Evolutionary conservation across 2,113 vertebrate species (phyloP), one percentile per base, ranked within the genome.

Genomic region (Zapornia atra): DNA sequence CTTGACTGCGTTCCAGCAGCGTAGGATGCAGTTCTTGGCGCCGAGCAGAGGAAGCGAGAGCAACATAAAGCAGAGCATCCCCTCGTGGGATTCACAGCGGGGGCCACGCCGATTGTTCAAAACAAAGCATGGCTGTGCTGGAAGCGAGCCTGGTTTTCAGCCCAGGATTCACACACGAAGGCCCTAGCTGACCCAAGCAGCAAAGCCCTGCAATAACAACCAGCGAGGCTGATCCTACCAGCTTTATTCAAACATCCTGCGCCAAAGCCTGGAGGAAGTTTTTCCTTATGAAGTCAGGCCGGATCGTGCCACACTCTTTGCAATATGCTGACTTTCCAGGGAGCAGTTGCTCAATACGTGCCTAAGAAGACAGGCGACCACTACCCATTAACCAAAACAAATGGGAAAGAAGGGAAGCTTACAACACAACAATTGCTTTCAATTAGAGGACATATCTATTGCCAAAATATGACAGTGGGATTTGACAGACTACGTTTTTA

Each of bases 361-460:
- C 91, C 79, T 50, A 34, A 90, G 82, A 3, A 94, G 85, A 77
- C 87, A 82, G 87, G 75, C 87, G 87, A 93, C 93, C 75, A 33
- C 61, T 57, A 44, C 79, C 89, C 65, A 0, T 68, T 92, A 90
- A 92, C 77, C 83, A 82, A 88, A 96, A 94, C 71, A 94, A 96
- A 95, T 68, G 88, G 84, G 57, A 77, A 88, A 76, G 85, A 66
- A 57, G 36, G 82, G 86, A 88, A 94, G 77, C 88, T 94, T 83
- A 76, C 90, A 94, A 61, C 72, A 82, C 85, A 94, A 82, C 85
- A 89, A 96, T 94, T 92, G 88, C 95, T 95, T 93, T 94, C 86
- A 91, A 97, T 96, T 96, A 96, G 85, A 92, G 88, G 71, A 88
- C 90, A 69, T 63, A 71, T 78, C 90, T 91, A 63, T 82, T 96